Percentiles rank a stretch among this genome's conserved stretches.
Conservation (phyloP, 35 echinoderm and acorn worm genomes). For the Ptychodera flava region DNA sequence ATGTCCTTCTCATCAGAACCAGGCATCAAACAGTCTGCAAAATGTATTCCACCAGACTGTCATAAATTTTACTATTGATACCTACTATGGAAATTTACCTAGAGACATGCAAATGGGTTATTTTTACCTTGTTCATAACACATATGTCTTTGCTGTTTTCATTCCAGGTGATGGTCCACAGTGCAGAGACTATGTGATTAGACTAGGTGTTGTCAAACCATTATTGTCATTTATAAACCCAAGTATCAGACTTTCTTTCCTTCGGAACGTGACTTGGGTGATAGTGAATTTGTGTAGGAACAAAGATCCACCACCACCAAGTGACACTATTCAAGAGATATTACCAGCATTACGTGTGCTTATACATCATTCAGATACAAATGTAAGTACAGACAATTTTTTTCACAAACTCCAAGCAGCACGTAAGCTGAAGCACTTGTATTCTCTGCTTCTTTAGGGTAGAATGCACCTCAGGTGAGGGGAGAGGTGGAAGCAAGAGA, state of each 20-base stretch:
- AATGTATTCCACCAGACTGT: too few relatives aligned
- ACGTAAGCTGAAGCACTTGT: too few relatives aligned
- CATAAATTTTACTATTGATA: too few relatives aligned
- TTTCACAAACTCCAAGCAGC: too few relatives aligned
- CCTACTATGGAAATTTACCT: too few relatives aligned
- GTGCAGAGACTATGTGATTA: constrained; percentile 90
- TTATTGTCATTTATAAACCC: constrained; percentile 93
- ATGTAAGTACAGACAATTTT: constrained; percentile 93
- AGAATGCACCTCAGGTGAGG: not conserved
- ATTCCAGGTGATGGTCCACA: constrained; percentile 90
- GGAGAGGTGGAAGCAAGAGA: not conserved
- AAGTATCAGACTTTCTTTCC: constrained; percentile 89
- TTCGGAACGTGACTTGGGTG: constrained; percentile 96
- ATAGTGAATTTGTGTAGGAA: constrained; percentile 95
- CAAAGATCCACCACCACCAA: constrained; percentile 79
- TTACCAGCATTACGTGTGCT: constrained; percentile 70
- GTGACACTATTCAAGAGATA: constrained; percentile 69
- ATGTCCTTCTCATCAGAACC: too few relatives aligned
- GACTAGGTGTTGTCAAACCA: constrained; percentile 77
- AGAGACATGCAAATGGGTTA: too few relatives aligned
- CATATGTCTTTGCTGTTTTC: too few relatives aligned
- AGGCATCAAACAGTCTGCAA: too few relatives aligned
- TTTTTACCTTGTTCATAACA: too few relatives aligned
- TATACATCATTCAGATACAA: constrained; percentile 89
- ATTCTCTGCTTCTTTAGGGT: too few relatives aligned